Conservation (phyloP, 2,888 invertebrate genomes). For the Sminthurides aquaticus region DNA sequence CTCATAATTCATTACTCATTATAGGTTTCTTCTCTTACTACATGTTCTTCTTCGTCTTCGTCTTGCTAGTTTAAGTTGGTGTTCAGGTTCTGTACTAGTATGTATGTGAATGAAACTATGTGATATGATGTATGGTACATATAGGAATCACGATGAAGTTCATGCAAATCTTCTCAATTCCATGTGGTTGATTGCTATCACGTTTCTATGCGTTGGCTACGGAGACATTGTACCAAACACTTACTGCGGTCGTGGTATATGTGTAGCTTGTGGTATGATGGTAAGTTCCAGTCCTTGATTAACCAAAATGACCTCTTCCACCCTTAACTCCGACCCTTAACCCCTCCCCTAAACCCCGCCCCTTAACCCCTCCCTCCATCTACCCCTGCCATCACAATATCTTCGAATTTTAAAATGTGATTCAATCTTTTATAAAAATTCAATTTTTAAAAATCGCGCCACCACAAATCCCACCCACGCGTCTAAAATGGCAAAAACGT, state of each 20-base stretch:
- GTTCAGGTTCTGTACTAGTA: too few relatives aligned
- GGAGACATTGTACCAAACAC: constrained; percentile 99
- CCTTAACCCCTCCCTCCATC: not conserved
- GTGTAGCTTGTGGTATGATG: constrained; percentile 99
- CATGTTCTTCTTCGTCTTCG: too few relatives aligned
- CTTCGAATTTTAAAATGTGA: too few relatives aligned
- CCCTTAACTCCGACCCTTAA: not conserved
- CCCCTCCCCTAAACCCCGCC: not conserved
- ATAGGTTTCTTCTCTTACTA: too few relatives aligned
- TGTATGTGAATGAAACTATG: too few relatives aligned
- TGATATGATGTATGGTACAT: too few relatives aligned
- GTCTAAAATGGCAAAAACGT: too few relatives aligned
- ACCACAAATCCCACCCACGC: too few relatives aligned
- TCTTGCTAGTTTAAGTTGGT: too few relatives aligned
- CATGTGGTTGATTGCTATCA: constrained; percentile 99
- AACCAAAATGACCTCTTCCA: not conserved
- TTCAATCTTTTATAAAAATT: too few relatives aligned
- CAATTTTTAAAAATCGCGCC: too few relatives aligned
- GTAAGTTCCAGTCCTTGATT: constrained; percentile 58
- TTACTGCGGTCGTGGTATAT: constrained; percentile 98
- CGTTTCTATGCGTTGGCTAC: constrained; percentile 99
- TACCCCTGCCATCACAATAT: not conserved
- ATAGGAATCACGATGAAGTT: constrained; percentile 95
- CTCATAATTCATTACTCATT: too few relatives aligned
- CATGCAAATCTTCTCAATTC: constrained; percentile 98